Evolutionary conservation across 2,888 invertebrate genomes (phyloP).

Genomic region (Drosophila pegasa): DNA sequence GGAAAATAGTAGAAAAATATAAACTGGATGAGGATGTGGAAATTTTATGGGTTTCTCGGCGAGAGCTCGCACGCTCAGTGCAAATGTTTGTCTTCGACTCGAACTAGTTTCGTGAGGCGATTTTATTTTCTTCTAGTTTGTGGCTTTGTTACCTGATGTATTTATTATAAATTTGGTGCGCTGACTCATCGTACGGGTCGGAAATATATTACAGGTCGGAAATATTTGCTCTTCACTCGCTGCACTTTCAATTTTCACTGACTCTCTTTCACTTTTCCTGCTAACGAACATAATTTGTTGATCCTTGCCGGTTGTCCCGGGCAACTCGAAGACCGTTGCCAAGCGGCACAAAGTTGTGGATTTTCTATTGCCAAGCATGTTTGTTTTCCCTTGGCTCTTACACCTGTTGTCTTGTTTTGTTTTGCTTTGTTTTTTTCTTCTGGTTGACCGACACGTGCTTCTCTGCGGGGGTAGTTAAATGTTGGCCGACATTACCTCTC

Average conservation of each 20-base stretch:
- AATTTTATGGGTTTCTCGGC: slow-evolving; percentile 35
- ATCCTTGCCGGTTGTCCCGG: slow-evolving; percentile 51
- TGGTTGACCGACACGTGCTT: slow-evolving; percentile 34
- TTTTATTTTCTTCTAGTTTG: not conserved
- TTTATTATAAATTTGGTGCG: slow-evolving; percentile 84
- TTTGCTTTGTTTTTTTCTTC: not conserved
- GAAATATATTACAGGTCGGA: not conserved
- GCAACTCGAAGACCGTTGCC: slow-evolving; percentile 52
- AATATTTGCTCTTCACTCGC: slow-evolving; percentile 17
- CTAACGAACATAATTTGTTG: slow-evolving; percentile 56
- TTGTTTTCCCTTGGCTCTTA: slow-evolving; percentile 38
- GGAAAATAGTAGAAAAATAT: not conserved
- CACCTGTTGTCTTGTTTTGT: slow-evolving; percentile 69
- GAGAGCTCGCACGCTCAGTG: not conserved
- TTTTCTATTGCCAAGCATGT: slow-evolving; percentile 36
- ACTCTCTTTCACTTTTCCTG: slow-evolving; percentile 63
- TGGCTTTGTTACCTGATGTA: slow-evolving; percentile 81
- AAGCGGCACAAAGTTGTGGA: slow-evolving; percentile 45
- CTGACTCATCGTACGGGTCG: slow-evolving; percentile 54
- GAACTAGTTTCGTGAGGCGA: not conserved
- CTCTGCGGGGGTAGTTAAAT: slow-evolving; percentile 8
- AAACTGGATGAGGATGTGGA: slow-evolving; percentile 12
- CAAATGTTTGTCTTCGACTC: slow-evolving; percentile 9
- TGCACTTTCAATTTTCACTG: slow-evolving; percentile 70
- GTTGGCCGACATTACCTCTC: slow-evolving; percentile 50